Conservation (phyloP, 1,140 invertebrate genomes). For the Scaptomyza hsui region DNA sequence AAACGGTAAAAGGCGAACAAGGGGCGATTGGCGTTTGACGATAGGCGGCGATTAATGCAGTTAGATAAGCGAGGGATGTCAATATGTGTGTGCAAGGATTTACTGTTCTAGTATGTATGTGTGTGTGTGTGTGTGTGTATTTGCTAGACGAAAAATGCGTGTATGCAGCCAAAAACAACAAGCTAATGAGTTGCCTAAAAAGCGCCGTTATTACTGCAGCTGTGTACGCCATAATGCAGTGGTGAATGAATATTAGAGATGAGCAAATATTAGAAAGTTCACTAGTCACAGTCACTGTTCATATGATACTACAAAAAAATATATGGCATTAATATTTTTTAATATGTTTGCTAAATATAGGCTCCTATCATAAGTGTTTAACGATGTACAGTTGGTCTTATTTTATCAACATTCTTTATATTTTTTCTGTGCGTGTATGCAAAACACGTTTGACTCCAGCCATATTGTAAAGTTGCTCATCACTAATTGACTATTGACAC, state of each 20-base stretch:
- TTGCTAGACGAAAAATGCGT: neutral
- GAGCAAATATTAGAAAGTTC: neutral
- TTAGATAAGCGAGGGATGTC: slow-evolving; percentile 49
- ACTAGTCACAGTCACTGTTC: neutral
- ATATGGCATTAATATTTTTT: too few species aligned
- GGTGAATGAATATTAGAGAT: slow-evolving; percentile 11
- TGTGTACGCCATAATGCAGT: neutral
- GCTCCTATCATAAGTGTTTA: neutral
- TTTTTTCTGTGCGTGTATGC: neutral
- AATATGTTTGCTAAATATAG: too few species aligned
- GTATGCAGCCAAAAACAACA: neutral
- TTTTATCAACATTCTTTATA: neutral
- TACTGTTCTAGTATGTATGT: neutral
- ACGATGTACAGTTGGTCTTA: neutral
- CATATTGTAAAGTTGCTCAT: slow-evolving; percentile 18
- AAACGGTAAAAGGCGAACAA: neutral
- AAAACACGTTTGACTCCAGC: neutral
- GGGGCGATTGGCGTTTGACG: slow-evolving; percentile 8
- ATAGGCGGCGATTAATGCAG: slow-evolving; percentile 65
- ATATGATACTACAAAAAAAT: too few species aligned
- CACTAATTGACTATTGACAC: slow-evolving; percentile 40
- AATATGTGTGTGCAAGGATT: neutral
- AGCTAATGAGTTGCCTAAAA: slow-evolving; percentile 43
- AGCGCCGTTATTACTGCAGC: slow-evolving; percentile 14
- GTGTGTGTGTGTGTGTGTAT: neutral